Evolutionary conservation across 2,888 invertebrate genomes (phyloP).

Genomic region (Teleogryllus oceanicus): DNA sequence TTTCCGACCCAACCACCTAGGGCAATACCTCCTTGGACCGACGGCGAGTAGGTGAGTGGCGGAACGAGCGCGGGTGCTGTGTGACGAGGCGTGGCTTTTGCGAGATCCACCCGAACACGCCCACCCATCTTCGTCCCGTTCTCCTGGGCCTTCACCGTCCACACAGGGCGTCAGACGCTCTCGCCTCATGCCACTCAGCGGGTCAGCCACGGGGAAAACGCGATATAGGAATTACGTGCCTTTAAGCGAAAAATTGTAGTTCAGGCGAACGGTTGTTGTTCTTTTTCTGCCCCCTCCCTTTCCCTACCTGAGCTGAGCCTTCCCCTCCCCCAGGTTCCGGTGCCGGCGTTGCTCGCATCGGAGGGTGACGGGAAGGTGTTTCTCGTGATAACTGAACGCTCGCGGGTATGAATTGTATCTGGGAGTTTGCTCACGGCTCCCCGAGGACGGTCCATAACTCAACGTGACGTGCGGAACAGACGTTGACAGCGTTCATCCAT

Average conservation of each 20-base stretch:
- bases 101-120: too few relatives aligned
- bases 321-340: too few relatives aligned
- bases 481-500: constrained; percentile 18
- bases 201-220: neutral
- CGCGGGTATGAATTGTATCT: neutral
- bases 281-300: neutral
- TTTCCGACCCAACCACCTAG: too few relatives aligned
- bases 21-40: too few relatives aligned
- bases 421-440: neutral
- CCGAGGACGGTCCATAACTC: neutral
- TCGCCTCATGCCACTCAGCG: neutral
- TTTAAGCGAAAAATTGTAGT: constrained; percentile 1
- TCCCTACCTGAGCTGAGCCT: too few relatives aligned
- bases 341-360: too few relatives aligned
- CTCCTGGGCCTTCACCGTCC: neutral
- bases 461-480: constrained; percentile 18
- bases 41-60: neutral
- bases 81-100: too few relatives aligned
- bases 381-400: neutral
- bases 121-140: too few relatives aligned
- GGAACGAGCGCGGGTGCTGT: neutral
- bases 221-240: neutral
- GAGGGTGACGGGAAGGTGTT: neutral
- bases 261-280: neutral
- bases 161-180: neutral